These are phyloP conservation scores for Hypothenemus hampei DNA, from an alignment of 1,140 invertebrate genomes.

Conservation along the genomic window DNA sequence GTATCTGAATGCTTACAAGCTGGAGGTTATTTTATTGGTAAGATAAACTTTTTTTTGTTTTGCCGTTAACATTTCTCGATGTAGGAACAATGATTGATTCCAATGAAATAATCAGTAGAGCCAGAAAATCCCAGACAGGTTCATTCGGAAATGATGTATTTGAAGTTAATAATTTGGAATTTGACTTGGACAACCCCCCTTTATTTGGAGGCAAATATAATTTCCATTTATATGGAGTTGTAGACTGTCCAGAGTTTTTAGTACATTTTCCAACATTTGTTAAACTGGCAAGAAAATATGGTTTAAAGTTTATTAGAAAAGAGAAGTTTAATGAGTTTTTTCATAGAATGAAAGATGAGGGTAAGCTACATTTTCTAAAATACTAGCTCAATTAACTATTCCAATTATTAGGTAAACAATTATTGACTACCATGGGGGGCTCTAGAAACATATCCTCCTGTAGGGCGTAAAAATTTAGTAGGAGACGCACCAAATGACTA, in stretches of 20 bases:
- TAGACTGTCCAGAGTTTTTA: constrained; percentile 97
- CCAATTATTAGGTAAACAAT: constrained; percentile 39
- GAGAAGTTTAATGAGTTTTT: constrained; percentile 80
- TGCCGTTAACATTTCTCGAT: constrained; percentile 51
- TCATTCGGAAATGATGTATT: constrained; percentile 87
- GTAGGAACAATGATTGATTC: constrained; percentile 95
- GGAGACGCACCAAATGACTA: constrained; percentile 63
- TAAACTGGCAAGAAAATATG: constrained; percentile 77
- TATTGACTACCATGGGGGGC: constrained; percentile 74
- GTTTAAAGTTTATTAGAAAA: constrained; percentile 70
- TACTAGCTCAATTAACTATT: constrained; percentile 1
- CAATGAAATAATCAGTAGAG: constrained; percentile 73
- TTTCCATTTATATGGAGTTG: constrained; percentile 92
- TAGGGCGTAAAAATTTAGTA: constrained; percentile 52
- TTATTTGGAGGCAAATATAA: constrained; percentile 96
- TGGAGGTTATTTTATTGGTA: constrained; percentile 93
- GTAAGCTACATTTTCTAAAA: constrained; percentile 5
- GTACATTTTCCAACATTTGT: constrained; percentile 86
- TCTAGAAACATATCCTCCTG: constrained; percentile 63
- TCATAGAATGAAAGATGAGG: constrained; percentile 58
- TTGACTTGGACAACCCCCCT: constrained; percentile 65
- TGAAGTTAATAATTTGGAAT: constrained; percentile 69
- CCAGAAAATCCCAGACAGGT: constrained; percentile 52
- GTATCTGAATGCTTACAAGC: constrained; percentile 79
- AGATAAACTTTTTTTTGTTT: not conserved